Evolutionary conservation across 2,113 vertebrate species (phyloP).

Genomic region (Panurus biarmicus): DNA sequence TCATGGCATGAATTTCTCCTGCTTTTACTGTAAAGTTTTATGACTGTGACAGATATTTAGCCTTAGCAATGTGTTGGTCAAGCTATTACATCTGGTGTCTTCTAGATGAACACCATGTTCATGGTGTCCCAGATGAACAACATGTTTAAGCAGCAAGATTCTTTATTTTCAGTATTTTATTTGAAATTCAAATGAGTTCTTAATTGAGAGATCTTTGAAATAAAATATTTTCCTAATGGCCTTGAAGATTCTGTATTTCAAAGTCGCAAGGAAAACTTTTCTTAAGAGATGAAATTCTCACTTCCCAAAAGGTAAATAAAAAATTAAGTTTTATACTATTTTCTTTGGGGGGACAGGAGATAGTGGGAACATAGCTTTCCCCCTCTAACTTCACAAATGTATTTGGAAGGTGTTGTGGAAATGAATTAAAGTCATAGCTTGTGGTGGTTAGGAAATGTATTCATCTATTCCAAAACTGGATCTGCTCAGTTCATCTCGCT

Average conservation of each 20-base stretch:
- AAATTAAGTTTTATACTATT: not conserved
- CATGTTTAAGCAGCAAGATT: not conserved
- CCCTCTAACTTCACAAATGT: not conserved
- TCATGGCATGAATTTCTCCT: not conserved
- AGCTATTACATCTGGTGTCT: not conserved
- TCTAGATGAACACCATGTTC: not conserved
- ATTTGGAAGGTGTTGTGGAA: not conserved
- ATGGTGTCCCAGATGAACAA: not conserved
- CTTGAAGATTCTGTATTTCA: not conserved
- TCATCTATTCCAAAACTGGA: not conserved
- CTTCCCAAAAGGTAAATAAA: not conserved
- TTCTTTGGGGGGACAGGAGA: not conserved
- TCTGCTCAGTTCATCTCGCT: not conserved
- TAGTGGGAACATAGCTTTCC: not conserved
- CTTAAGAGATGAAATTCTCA: not conserved
- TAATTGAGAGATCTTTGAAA: not conserved
- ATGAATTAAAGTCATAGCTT: not conserved
- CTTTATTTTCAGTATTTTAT: not conserved
- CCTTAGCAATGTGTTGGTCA: not conserved
- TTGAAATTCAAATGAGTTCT: not conserved
- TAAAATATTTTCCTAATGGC: not conserved
- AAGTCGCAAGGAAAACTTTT: not conserved
- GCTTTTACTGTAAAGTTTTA: not conserved
- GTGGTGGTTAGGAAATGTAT: not conserved
- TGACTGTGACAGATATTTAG: not conserved